These are phyloP conservation scores for Labia minor DNA, from an alignment of 2,888 invertebrate species.

Conservation along the genomic window DNA sequence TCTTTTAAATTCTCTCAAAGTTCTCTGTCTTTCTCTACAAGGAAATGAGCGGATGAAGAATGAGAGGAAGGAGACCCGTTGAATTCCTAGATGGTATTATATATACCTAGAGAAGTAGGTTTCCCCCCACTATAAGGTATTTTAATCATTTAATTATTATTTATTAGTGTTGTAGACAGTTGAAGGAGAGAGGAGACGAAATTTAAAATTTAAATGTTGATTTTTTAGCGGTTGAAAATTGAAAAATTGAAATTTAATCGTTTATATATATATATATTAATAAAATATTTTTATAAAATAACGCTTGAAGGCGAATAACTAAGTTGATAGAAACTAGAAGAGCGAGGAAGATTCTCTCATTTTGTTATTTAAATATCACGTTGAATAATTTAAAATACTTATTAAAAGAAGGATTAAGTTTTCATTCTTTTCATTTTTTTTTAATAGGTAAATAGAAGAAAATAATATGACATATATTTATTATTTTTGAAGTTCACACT, in stretches of 20 bases:
- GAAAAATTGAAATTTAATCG: slow-evolving; percentile 13
- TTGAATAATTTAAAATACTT: too few relatives aligned
- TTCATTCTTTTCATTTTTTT: too few relatives aligned
- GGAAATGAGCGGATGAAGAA: too few relatives aligned
- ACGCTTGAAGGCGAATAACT: background rate
- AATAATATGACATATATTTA: too few relatives aligned
- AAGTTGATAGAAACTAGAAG: background rate
- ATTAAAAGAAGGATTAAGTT: too few relatives aligned
- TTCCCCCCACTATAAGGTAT: background rate
- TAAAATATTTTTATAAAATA: background rate
- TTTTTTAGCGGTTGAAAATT: background rate
- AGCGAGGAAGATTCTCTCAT: background rate
- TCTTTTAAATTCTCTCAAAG: background rate
- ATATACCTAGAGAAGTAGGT: background rate
- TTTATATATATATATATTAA: background rate
- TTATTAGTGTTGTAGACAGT: background rate
- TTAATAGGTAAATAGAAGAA: too few relatives aligned
- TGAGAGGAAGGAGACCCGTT: background rate
- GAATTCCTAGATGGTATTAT: background rate
- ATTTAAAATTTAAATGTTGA: slow-evolving; percentile 6
- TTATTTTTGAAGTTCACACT: too few relatives aligned
- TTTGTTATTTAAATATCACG: background rate
- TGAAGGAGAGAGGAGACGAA: background rate
- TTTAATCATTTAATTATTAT: slow-evolving; percentile 13
- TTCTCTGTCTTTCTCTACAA: too few relatives aligned